A percentile compares a stretch with the other conserved stretches of the same genome.
Evolutionary conservation across 2,888 invertebrate genomes (phyloP).

Genomic region (Pinctada fucata): DNA sequence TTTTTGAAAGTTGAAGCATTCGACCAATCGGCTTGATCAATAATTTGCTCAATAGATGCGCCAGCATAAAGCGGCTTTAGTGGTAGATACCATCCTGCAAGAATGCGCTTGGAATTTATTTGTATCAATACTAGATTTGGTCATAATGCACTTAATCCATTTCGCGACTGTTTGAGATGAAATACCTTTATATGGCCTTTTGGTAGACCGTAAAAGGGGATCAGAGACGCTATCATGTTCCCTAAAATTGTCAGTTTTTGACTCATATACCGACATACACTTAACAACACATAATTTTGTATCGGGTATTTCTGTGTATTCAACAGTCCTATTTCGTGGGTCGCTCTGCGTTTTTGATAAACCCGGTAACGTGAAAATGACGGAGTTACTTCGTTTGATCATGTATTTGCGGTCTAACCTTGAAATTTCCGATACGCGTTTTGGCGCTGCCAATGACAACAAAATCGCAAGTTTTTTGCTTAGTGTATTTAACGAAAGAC

Average conservation of each 20-base stretch:
- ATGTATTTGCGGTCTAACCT: conserved; percentile 14
- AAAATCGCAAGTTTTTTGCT: conserved; percentile 14
- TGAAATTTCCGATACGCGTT: conserved; percentile 23
- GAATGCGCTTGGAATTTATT: conserved; percentile 3
- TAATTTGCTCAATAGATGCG: conserved; percentile 2
- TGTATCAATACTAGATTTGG: neutral
- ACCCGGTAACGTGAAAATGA: conserved; percentile 23
- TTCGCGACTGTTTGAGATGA: conserved; percentile 15
- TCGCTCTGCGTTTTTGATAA: conserved; percentile 28
- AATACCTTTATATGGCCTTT: conserved; percentile 14
- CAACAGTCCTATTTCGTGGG: conserved; percentile 1
- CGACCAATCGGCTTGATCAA: conserved; percentile 13
- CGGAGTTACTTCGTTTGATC: neutral
- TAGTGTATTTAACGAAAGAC: conserved; percentile 8
- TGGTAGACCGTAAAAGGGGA: no score
- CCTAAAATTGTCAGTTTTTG: no score
- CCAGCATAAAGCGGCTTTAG: conserved; percentile 4
- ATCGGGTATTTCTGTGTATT: conserved; percentile 13
- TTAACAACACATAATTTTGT: no score
- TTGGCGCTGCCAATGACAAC: conserved; percentile 16
- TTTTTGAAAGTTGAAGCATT: conserved; percentile 3
- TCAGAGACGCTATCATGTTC: no score
- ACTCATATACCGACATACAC: no score
- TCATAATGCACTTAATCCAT: conserved; percentile 20
- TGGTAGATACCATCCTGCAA: conserved; percentile 16